Base-by-base conservation (phyloP, 2,888 invertebrate species). In the Laothoe populi region DNA sequence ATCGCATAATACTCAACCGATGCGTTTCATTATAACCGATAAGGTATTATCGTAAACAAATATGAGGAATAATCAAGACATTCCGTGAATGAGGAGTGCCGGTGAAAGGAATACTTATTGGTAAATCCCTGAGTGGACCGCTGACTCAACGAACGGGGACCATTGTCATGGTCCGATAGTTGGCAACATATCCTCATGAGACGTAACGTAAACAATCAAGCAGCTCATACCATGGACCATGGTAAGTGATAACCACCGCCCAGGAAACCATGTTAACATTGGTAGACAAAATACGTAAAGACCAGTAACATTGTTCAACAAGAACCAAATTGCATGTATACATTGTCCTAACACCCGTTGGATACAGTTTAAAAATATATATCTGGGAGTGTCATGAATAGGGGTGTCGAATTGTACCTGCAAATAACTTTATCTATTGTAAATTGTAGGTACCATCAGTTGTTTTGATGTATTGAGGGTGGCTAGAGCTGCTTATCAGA, bases 41-140 rank as follows among this genome's bases (percentile, higher is more conserved):
- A 63, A 53, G 16, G 7, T 21, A 23, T 31, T 59, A 64, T 64
- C 64, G 53, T 61, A 38, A 49, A 53, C 46, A 64, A 64, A 64
- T 46, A 64, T 62, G 61, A 44, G 10, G 45, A 61, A 61, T 53
- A 49, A 63, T 53, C 60, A 48, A 31, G 26, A 38, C 48, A 61
- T 59, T 63, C 60, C 35, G n/a, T 58, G 60, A 64, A 64, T 61
- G 49, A 61, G 58, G 49, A 60, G 60, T 61, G 60, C 40, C 49
- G 42, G 16, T 61, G 26, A 61, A 53, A 49, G 60, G 49, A 53
- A 61, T 26, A 53, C 40, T 60, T 49, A 60, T 42, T 53, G 31
- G 16, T 44, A 26, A 53, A 38, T 42, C 26, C 40, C 13, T 40
- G 23, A 49, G 38, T 49, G 0, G 8, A 40, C 40, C 26, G n/a